These are phyloP conservation scores for Lycocerus yunnanus DNA, from an alignment of 2,888 invertebrate species.

Conservation along the genomic window DNA sequence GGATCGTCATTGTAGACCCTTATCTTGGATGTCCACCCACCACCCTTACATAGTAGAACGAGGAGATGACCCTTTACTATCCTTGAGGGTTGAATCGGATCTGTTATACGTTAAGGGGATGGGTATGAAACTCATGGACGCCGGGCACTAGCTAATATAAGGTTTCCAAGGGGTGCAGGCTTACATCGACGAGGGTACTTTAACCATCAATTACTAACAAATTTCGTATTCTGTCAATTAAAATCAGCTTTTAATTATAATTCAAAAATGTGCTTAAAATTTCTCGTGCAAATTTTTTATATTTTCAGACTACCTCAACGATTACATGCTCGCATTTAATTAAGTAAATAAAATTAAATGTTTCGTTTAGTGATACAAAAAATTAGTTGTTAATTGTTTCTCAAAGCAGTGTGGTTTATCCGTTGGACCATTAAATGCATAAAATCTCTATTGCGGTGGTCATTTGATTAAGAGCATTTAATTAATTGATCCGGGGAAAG, in stretches of 20 bases:
- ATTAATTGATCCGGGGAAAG: not conserved
- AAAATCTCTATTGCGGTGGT: not conserved
- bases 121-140: slow-evolving; percentile 42
- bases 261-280: not conserved
- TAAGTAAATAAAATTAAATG: not conserved
- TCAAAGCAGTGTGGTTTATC: not conserved
- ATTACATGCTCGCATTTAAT: not conserved
- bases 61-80: slow-evolving; percentile 37
- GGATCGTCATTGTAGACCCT: slow-evolving; percentile 42
- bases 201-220: slow-evolving; percentile 22
- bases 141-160: slow-evolving; percentile 45
- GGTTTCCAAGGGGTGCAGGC: slow-evolving; percentile 42
- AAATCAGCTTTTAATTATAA: slow-evolving; percentile 6
- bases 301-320: not conserved
- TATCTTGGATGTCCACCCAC: slow-evolving; percentile 44
- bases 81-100: slow-evolving; percentile 41
- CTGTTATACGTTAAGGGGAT: slow-evolving; percentile 30
- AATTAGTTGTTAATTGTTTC: not conserved
- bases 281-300: not conserved
- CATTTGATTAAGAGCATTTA: not conserved
- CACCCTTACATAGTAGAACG: slow-evolving; percentile 27
- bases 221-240: not conserved
- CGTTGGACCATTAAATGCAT: not conserved
- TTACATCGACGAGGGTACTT: slow-evolving; percentile 31
- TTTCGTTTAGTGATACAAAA: not conserved